These are phyloP conservation scores for Bombyx mandarina DNA, from an alignment of 1,140 invertebrate genomes.

Conservation along the genomic window DNA sequence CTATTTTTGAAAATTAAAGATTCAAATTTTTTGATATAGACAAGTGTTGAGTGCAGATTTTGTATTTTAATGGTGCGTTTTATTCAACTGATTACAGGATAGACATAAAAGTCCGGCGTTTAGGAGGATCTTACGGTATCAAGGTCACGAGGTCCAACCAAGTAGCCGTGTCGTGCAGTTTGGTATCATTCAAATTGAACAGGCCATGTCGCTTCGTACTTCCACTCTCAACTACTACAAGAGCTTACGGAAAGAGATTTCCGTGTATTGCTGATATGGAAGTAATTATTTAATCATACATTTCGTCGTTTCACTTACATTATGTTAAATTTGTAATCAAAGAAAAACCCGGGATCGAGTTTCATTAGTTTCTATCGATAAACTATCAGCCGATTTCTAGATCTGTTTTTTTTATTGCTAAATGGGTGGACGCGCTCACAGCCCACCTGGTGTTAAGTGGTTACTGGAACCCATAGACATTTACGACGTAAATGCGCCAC, in stretches of 20 bases:
- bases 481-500: no score
- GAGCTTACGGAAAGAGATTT: no score
- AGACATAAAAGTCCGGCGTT: conserved; percentile 69
- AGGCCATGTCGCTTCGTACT: no score
- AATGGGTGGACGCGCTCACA: no score
- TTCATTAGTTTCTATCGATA: no score
- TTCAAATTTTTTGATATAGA: neutral
- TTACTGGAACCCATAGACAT: no score
- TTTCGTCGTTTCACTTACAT: conserved; percentile 14
- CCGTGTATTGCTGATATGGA: neutral
- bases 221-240: neutral
- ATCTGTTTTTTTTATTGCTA: no score
- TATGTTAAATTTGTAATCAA: no score
- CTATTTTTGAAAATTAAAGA: neutral
- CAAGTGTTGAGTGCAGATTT: neutral
- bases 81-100: conserved; percentile 59
- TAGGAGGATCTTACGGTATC: conserved; percentile 37
- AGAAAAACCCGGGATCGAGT: no score
- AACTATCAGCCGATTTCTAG: no score
- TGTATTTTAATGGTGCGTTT: neutral
- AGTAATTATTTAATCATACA: neutral
- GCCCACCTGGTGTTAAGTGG: no score
- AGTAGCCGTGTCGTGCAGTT: conserved; percentile 21
- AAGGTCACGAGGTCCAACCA: conserved; percentile 33
- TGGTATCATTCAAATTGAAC: neutral